Conservation (phyloP, 2,113 vertebrate species). For the Macroglossus sobrinus region DNA sequence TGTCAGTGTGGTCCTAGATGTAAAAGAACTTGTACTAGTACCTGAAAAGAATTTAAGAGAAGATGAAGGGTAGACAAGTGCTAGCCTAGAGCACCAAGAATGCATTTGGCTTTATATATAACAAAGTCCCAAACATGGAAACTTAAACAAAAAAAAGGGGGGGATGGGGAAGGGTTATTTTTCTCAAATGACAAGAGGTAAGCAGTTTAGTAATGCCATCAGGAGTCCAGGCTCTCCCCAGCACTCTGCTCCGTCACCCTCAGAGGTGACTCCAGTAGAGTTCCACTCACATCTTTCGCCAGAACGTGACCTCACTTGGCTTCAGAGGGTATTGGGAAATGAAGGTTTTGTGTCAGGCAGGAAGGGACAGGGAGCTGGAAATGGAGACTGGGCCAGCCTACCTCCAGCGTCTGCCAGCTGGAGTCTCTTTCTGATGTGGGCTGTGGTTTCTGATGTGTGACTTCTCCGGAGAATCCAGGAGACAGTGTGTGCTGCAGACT, state of each 20-base stretch:
- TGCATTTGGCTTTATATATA: not conserved
- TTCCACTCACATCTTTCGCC: not conserved
- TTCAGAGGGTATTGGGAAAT: not conserved
- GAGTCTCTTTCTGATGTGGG: not conserved
- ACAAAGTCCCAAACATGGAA: not conserved
- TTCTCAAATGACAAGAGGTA: not conserved
- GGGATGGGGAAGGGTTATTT: not conserved
- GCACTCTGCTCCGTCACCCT: not conserved
- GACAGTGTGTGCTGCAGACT: not conserved
- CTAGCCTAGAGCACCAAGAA: not conserved
- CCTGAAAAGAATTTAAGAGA: not conserved
- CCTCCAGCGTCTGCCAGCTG: not conserved
- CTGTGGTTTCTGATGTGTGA: not conserved
- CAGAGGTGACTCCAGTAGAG: not conserved
- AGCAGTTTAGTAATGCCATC: too few relatives aligned
- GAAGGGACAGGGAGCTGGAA: not conserved
- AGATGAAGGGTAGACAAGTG: not conserved
- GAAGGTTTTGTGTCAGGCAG: not conserved
- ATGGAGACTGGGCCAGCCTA: not conserved
- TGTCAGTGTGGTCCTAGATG: not conserved
- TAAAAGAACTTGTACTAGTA: not conserved
- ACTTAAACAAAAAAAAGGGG: not conserved
- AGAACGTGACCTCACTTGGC: not conserved
- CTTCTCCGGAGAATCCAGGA: not conserved
- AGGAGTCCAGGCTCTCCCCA: not conserved